These are phyloP conservation scores for Nomada goodeniana DNA, from an alignment of 2,888 invertebrate genomes.

Conservation along the genomic window DNA sequence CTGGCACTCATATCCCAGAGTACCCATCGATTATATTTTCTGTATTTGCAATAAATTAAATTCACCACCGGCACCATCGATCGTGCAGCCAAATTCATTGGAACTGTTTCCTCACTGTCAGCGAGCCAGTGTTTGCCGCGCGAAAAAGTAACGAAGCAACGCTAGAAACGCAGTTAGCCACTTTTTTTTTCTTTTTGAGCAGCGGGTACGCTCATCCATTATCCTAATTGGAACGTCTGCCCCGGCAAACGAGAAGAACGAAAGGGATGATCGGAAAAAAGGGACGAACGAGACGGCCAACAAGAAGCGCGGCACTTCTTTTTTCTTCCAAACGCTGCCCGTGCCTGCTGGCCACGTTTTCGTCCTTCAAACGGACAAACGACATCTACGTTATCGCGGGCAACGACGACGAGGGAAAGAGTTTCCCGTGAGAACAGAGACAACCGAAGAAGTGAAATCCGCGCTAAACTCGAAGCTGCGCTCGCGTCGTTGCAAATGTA, in stretches of 20 bases:
- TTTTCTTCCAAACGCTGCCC: too few species aligned
- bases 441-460: slow-evolving; percentile 66
- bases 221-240: slow-evolving; percentile 61
- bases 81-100: too few species aligned
- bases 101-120: too few species aligned
- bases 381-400: slow-evolving; percentile 10
- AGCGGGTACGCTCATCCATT: slow-evolving; percentile 52
- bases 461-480: slow-evolving; percentile 58
- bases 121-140: not conserved
- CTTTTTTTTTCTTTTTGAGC: slow-evolving; percentile 28
- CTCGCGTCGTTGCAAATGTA: slow-evolving; percentile 55
- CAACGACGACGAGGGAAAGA: slow-evolving; percentile 28
- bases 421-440: not conserved
- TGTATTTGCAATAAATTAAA: too few species aligned
- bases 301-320: not conserved
- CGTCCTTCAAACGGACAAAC: slow-evolving; percentile 43
- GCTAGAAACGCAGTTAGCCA: slow-evolving; percentile 6
- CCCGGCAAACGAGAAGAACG: slow-evolving; percentile 22
- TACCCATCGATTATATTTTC: too few species aligned
- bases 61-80: too few species aligned
- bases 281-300: not conserved
- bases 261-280: slow-evolving; percentile 14
- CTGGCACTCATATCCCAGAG: too few species aligned
- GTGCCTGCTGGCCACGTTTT: too few species aligned
- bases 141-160: not conserved